Base-by-base conservation (phyloP, 2,113 vertebrate genomes). In the Caracal caracal region DNA sequence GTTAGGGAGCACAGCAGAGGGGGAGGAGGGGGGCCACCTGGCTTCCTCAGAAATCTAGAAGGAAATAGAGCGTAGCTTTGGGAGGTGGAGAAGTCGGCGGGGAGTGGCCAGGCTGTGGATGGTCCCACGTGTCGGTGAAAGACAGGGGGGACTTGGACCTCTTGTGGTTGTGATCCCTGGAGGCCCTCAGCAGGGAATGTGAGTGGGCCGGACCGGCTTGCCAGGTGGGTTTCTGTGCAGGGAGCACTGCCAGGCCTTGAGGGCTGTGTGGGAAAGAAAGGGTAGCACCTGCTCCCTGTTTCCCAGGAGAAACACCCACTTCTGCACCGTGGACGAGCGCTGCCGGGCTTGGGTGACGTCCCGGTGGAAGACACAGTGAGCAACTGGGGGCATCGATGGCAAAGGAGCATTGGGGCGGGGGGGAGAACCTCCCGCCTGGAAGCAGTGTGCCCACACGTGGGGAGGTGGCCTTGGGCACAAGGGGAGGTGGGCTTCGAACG, bases 51-150 rank as follows among this genome's bases (percentile, higher is more conserved):
- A 59, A 71, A 37, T 59, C 37, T 51, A 22, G 51, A 19, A 47
- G 9, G 37, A n/a, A 24, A 20, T 9, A 16, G 63, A 66, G 47
- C 30, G 1, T 33, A 19, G 43, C 28, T 71, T 20, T 13, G 15
- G 11, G 37, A n/a, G 35, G 3, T 33, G 12, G 70, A 6, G 33
- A 30, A 12, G 47, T 30, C 2, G 0, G 2, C 0, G 4, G 30
- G n/a, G 47, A 33, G 17, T 5, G 24, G 63, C 63, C 47, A 16
- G 35, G 35, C 53, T 10, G 1, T 11, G 59, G 47, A 17, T 20
- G 20, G 28, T 12, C 19, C 9, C 3, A 2, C 0, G 26, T 22
- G n/a, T 65, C n/a, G 2, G 16, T 30, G 80, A 24, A 70, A 10
- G 33, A 33, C 40, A 15, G 0, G 0, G 56, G 70, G 70, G 33